Evolutionary conservation across 2,113 vertebrate species (phyloP).

Genomic region (Dipodomys spectabilis): DNA sequence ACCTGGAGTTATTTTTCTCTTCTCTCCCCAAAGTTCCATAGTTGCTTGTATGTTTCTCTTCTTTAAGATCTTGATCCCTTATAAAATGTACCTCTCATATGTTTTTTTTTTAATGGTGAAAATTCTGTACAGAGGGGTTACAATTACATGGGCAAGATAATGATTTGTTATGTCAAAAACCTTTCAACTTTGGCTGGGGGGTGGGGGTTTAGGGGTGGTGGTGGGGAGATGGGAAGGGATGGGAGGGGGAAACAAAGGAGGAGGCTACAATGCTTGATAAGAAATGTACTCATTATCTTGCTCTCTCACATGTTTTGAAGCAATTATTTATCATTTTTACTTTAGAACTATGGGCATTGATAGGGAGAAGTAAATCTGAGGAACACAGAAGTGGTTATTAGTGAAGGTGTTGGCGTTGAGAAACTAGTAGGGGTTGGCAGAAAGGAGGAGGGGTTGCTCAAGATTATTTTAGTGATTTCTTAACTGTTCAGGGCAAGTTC

Average conservation of each 20-base stretch:
- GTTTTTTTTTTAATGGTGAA: neutral
- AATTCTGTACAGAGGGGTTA: too few relatives aligned
- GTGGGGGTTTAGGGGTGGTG: too few relatives aligned
- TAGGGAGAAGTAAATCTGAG: neutral
- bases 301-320: constrained; percentile 8
- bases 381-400: constrained; percentile 15
- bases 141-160: too few relatives aligned
- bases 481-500: constrained; percentile 12
- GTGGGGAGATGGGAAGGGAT: too few relatives aligned
- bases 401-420: constrained; percentile 29
- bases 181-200: too few relatives aligned
- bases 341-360: neutral
- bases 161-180: too few relatives aligned
- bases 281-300: too few relatives aligned
- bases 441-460: neutral
- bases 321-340: neutral
- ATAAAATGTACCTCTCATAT: neutral
- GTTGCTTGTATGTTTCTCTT: constrained; percentile 23
- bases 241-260: too few relatives aligned
- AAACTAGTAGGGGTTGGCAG: neutral
- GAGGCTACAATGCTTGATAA: too few relatives aligned
- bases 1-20: neutral
- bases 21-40: neutral
- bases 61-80: constrained; percentile 5
- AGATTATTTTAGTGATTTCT: constrained; percentile 52